Evolutionary conservation across 1,140 invertebrate genomes (phyloP), one percentile per base, ranked within the genome.

Genomic region (Papilio helenus): DNA sequence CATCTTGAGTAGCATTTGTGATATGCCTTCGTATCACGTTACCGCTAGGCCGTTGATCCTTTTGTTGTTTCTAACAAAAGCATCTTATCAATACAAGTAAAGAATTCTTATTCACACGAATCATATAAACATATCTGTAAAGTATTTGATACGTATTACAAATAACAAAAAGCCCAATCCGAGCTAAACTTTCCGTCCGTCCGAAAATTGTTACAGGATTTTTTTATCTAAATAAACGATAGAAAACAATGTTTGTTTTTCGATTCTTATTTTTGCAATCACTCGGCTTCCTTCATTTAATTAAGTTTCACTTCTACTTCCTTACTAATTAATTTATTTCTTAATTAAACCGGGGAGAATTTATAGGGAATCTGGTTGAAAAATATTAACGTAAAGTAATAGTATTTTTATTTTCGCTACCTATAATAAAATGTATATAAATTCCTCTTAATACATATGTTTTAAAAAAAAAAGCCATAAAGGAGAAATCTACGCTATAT

Each of bases 321-420:
- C 61, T 68, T 68, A 29, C 61, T 68, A 68, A 68, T 68, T 68
- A 68, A 68, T 68, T 68, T 68, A 68, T 68, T 68, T 68, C 61
- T 34, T 68, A 68, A 68, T 68, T 68, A 68, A 68, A 68, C 26
- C 26, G 29, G 34, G 26, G 26, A 29, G 26, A 16, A 68, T 68
- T 29, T 29, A 34, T 68, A 29, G 12, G 61, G 61, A 68, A 29
- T 68, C 61, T 68, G 61, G 23, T 29, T 29, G 12, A 29, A 68
- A 34, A 68, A 16, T 68, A 68, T 68, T 68, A 34, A 68, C 4
- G 12, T 1, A 29, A 61, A 14, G 14, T 26, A 68, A 68, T 5
- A 1, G 16, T 16, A 68, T 3, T 12, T 29, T 68, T 68, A 68
- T 29, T 68, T 65, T 68, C 1, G 34, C 3, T 16, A 34, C 23